phyloP scores from a whole-genome alignment of 2,113 vertebrate genomes.

The Drymodes brunneopygia region DNA sequence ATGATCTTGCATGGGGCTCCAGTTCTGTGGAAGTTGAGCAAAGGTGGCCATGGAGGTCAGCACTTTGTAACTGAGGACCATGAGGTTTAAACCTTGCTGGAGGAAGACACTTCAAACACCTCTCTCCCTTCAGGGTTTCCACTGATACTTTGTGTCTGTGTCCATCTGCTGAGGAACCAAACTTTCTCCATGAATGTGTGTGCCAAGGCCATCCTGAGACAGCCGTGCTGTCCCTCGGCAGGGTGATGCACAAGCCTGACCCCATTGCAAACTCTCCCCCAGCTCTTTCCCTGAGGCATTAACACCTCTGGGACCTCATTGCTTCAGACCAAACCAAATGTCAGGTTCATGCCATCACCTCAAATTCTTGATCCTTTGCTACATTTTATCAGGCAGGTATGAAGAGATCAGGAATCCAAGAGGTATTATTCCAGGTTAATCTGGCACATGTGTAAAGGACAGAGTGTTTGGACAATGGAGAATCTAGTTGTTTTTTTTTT shows the following conservation, averaged over 20 bases:
- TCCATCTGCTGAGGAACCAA: not conserved
- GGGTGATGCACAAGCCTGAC: not conserved
- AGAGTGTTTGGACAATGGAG: not conserved
- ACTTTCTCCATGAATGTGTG: accelerated
- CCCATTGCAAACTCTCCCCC: not conserved
- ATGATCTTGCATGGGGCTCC: not conserved
- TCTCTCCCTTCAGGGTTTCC: accelerated
- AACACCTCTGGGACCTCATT: not conserved
- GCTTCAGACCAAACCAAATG: not conserved
- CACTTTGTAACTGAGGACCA: not conserved
- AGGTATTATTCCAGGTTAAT: not conserved
- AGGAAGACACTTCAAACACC: not conserved
- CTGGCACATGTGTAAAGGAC: not conserved
- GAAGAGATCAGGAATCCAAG: not conserved
- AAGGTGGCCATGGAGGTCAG: not conserved
- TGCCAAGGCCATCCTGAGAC: not conserved
- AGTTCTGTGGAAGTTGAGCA: not conserved
- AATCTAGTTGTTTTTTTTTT: not conserved
- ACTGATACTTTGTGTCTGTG: not conserved
- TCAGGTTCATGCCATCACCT: not conserved
- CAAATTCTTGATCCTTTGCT: not conserved
- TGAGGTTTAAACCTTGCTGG: not conserved
- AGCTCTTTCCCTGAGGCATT: not conserved
- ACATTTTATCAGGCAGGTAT: not conserved
- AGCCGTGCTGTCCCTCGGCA: not conserved